Percentiles rank a stretch among this genome's conserved stretches.
Conservation (phyloP, 2,113 vertebrate species). For the human (Homo sapiens) region GRCh38 chr15:95591001-95591500, state of each 20-base stretch:
- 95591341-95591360: conserved; percentile 40
- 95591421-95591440: neutral
- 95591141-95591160: conserved; percentile 50
- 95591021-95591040: neutral
- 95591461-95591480: neutral
- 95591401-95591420: conserved; percentile 33
- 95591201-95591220: conserved; percentile 64
- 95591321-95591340: neutral
- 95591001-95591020: conserved; percentile 5
- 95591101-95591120: conserved; percentile 45
- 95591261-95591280: neutral
- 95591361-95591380: conserved; percentile 57
- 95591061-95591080: neutral
- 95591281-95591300: neutral
- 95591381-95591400: neutral
- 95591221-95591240: neutral
- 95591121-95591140: conserved; percentile 36
- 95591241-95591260: conserved; percentile 30
- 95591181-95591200: conserved; percentile 65
- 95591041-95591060: neutral
- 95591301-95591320: neutral
- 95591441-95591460: neutral
- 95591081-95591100: neutral
- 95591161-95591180: conserved; percentile 32
- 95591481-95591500: neutral